These are phyloP conservation scores for Tetragonisca angustula DNA, from an alignment of 2,888 invertebrate species.

Conservation along the genomic window DNA sequence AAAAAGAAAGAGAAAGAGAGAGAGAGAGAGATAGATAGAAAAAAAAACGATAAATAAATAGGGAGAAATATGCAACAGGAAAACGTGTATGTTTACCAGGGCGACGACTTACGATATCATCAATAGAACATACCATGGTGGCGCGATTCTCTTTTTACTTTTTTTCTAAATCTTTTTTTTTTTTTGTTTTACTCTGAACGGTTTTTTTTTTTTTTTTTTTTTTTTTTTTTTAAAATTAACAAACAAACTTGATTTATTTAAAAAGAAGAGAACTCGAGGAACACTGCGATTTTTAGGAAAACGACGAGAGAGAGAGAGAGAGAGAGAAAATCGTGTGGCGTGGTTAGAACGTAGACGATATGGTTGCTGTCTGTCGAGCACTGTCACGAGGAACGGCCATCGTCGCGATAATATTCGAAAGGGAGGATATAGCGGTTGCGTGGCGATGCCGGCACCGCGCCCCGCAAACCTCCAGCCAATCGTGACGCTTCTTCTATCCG, in stretches of 20 bases:
- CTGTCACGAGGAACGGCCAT: conserved; percentile 64
- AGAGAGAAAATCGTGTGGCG: background rate
- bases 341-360: conserved; percentile 15
- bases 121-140: conserved; percentile 84
- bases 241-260: conserved; percentile 41
- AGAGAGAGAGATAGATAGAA: conserved; percentile 4
- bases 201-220: background rate
- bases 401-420: conserved; percentile 80
- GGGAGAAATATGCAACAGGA: conserved; percentile 69
- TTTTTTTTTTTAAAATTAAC: conserved; percentile 42
- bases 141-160: conserved; percentile 58
- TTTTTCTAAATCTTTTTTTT: conserved; percentile 21
- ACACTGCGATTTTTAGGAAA: conserved; percentile 23
- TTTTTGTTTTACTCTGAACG: background rate
- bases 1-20: too few species aligned
- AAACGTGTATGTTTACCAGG: conserved; percentile 82
- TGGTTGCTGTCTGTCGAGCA: conserved; percentile 52
- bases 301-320: background rate
- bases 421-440: conserved; percentile 82
- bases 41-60: conserved; percentile 30
- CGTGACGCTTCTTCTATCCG: conserved; percentile 44
- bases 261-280: conserved; percentile 28
- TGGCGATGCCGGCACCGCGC: conserved; percentile 65
- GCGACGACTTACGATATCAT: conserved; percentile 84
- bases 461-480: conserved; percentile 76